phyloP scores from a whole-genome alignment of 2,797 vertebrate genomes.

The Huso huso region DNA sequence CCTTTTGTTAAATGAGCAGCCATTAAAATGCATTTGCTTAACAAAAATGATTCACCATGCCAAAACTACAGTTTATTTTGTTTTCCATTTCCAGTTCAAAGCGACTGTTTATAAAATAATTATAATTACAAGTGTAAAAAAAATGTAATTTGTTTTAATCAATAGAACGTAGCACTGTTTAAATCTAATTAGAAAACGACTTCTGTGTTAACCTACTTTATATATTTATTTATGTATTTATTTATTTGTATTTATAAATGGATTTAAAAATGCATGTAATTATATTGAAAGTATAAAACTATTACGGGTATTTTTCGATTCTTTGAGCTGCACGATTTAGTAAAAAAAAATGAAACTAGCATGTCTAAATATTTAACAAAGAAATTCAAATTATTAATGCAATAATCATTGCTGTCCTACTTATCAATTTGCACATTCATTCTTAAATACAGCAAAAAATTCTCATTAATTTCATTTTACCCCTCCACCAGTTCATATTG shows the following conservation, averaged over 20 bases:
- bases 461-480: slow-evolving; percentile 68
- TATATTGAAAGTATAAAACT: too few relatives aligned
- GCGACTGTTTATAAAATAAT: background rate
- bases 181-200: slow-evolving; percentile 64
- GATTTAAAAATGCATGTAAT: too few relatives aligned
- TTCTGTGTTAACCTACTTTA: slow-evolving; percentile 28
- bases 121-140: slow-evolving; percentile 44
- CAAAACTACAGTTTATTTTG: slow-evolving; percentile 21
- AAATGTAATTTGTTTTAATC: slow-evolving; percentile 48
- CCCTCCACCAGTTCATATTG: slow-evolving; percentile 64
- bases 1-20: slow-evolving; percentile 35
- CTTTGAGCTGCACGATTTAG: too few relatives aligned
- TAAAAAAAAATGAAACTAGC: too few relatives aligned
- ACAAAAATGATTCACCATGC: slow-evolving; percentile 27
- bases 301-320: too few relatives aligned
- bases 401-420: slow-evolving; percentile 44
- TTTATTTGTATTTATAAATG: too few relatives aligned
- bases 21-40: slow-evolving; percentile 39
- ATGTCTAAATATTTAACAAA: too few relatives aligned
- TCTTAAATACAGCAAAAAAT: slow-evolving; percentile 69
- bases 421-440: slow-evolving; percentile 52
- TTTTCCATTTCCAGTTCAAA: slow-evolving; percentile 32
- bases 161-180: slow-evolving; percentile 45
- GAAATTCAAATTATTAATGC: slow-evolving; percentile 29
- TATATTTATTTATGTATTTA: too few relatives aligned